Conservation (phyloP, 2,797 vertebrate species). For the Cirrhinus molitorella region DNA sequence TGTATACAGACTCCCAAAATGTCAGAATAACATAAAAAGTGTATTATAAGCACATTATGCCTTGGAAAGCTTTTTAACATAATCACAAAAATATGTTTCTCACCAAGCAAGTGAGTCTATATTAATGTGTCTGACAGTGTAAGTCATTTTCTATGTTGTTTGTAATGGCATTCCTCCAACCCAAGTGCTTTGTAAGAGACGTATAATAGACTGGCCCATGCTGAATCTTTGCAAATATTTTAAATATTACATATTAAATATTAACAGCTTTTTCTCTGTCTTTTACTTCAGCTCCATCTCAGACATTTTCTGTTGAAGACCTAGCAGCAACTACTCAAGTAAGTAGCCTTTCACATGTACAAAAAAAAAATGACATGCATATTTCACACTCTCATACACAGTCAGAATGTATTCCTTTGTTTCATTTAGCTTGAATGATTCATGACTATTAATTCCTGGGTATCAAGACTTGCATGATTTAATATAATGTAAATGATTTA, state of each 20-base stretch:
- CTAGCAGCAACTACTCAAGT: conserved; percentile 16
- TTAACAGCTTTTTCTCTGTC: conserved; percentile 4
- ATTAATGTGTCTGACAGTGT: neutral
- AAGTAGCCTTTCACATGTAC: conserved; percentile 46
- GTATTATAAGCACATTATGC: neutral
- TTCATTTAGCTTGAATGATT: neutral
- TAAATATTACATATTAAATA: neutral
- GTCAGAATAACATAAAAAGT: neutral
- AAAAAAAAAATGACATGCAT: neutral
- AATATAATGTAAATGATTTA: too few species aligned
- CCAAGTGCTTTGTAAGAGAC: conserved; percentile 14
- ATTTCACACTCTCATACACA: neutral
- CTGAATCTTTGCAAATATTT: neutral
- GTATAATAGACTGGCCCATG: neutral
- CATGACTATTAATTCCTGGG: neutral
- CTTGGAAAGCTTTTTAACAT: neutral
- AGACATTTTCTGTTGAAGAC: conserved; percentile 62
- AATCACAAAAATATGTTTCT: neutral
- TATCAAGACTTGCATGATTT: too few species aligned
- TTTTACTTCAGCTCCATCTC: conserved; percentile 63
- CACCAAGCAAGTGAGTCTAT: neutral
- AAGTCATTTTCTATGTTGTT: neutral
- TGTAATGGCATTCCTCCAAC: neutral
- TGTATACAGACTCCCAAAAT: too few species aligned
- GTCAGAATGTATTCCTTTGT: too few species aligned